Conservation (phyloP, 2,113 vertebrate species). For the Solea solea region DNA sequence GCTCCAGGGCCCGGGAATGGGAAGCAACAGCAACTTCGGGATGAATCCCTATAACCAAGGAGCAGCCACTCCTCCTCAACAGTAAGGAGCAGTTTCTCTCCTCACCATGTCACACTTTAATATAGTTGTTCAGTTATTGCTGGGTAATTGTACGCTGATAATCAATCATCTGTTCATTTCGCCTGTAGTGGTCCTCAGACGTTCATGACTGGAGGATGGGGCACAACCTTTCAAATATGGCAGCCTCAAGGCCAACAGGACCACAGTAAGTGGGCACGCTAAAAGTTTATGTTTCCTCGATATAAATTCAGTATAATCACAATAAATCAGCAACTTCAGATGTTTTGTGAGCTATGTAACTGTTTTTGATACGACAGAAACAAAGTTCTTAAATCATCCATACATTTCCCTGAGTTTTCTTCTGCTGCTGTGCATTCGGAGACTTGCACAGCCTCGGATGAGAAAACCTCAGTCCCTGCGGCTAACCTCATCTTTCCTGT, state of each 20-base stretch:
- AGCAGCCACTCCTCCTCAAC: slow-evolving; percentile 91
- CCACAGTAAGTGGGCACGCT: slow-evolving; percentile 81
- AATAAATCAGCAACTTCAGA: background rate
- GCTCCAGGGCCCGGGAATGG: slow-evolving; percentile 87
- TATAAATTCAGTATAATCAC: background rate
- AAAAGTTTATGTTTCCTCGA: background rate
- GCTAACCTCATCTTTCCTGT: slow-evolving; percentile 45
- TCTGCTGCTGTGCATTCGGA: slow-evolving; percentile 1
- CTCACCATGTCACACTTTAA: background rate
- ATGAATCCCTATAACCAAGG: slow-evolving; percentile 94
- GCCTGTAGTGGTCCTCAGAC: slow-evolving; percentile 88
- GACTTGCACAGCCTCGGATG: background rate
- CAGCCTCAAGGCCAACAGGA: slow-evolving; percentile 95
- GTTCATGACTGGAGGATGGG: slow-evolving; percentile 96
- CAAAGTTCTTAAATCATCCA: too few species aligned
- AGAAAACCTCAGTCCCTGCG: slow-evolving; percentile 4
- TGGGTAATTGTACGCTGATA: background rate
- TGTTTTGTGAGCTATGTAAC: background rate
- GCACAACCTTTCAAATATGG: slow-evolving; percentile 96
- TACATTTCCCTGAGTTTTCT: background rate
- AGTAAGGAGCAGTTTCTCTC: slow-evolving; percentile 81
- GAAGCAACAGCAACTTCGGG: slow-evolving; percentile 89
- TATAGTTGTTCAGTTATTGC: background rate
- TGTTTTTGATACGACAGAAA: too few species aligned
- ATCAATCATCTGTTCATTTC: slow-evolving; percentile 32